phyloP scores from a whole-genome alignment of 2,113 vertebrate species.

The Mobula birostris region DNA sequence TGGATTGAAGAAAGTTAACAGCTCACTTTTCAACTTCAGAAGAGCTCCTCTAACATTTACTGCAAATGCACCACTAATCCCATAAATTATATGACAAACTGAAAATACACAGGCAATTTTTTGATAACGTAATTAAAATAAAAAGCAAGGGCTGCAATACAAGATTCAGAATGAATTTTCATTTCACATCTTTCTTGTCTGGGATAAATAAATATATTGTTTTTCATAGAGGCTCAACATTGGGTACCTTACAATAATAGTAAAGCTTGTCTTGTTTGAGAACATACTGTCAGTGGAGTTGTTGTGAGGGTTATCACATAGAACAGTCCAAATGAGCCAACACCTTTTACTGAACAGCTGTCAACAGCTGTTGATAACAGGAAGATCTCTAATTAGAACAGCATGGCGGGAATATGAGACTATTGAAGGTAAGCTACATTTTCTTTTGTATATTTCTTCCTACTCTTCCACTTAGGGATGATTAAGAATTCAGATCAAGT shows the following conservation, averaged over 20 bases:
- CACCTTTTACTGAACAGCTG: slow-evolving; percentile 15
- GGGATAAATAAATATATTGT: too few relatives aligned
- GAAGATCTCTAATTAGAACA: background rate
- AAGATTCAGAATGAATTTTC: too few relatives aligned
- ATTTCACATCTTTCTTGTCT: too few relatives aligned
- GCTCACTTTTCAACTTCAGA: too few relatives aligned
- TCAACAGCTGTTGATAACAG: background rate
- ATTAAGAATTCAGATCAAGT: background rate
- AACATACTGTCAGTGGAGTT: background rate
- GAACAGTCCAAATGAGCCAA: slow-evolving; percentile 3
- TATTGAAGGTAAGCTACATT: background rate
- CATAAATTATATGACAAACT: too few relatives aligned
- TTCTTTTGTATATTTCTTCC: background rate
- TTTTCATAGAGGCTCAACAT: too few relatives aligned
- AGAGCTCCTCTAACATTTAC: too few relatives aligned
- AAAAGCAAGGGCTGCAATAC: too few relatives aligned
- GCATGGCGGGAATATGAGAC: background rate
- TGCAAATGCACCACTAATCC: too few relatives aligned
- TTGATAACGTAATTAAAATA: too few relatives aligned
- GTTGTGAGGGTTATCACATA: background rate
- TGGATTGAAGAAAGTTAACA: too few relatives aligned
- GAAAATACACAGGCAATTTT: too few relatives aligned
- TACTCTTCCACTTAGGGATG: background rate
- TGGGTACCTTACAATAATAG: background rate
- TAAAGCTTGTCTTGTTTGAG: background rate